These are phyloP conservation scores for Parauchenoglanis ngamensis DNA, from an alignment of 2,797 vertebrate species.

Conservation along the genomic window DNA sequence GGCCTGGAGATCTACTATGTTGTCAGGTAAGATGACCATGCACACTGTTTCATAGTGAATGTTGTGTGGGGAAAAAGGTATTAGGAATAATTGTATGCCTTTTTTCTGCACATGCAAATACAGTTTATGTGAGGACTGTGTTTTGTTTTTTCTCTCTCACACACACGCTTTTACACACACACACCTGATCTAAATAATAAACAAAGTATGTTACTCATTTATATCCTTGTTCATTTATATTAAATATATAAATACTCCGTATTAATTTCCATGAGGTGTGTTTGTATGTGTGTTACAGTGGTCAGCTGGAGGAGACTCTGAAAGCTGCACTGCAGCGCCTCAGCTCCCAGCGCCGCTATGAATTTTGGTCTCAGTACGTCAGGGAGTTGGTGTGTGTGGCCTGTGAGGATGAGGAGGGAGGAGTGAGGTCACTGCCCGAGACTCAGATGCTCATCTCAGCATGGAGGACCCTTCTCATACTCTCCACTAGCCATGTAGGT, in stretches of 20 bases:
- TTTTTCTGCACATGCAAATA: background rate
- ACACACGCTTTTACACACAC: background rate
- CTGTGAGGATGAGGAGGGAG: constrained; percentile 83
- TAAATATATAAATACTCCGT: background rate
- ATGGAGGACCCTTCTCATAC: constrained; percentile 92
- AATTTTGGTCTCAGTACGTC: constrained; percentile 95
- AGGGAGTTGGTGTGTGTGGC: constrained; percentile 84
- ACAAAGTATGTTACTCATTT: background rate
- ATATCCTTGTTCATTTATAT: background rate
- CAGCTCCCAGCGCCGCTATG: constrained; percentile 84
- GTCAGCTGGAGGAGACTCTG: constrained; percentile 90
- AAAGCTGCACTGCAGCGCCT: constrained; percentile 89
- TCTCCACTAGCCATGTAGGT: constrained; percentile 86
- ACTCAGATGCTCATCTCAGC: constrained; percentile 94
- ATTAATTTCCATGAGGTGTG: background rate
- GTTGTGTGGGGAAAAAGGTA: background rate
- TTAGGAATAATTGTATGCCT: background rate
- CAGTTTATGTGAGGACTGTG: background rate
- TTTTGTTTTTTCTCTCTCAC: background rate
- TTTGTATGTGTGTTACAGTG: constrained; percentile 70
- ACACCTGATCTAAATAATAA: background rate
- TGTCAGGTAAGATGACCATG: constrained; percentile 79
- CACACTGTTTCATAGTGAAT: background rate
- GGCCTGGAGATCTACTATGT: constrained; percentile 97
- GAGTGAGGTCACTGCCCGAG: constrained; percentile 80